Base-by-base conservation (phyloP, 2,797 vertebrate species). In the Amazonetta brasiliensis region DNA sequence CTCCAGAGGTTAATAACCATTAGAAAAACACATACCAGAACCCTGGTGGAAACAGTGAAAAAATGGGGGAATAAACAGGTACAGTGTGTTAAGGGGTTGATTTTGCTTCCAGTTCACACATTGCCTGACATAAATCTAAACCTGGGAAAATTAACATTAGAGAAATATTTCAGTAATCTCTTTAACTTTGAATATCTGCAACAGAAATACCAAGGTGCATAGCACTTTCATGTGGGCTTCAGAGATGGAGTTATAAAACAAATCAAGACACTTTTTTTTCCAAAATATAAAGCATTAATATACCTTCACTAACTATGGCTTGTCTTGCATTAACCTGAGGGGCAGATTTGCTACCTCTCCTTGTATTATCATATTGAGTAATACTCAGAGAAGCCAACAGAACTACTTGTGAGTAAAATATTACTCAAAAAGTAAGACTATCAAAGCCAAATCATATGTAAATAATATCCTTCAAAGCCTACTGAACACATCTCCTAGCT, bases 381-480 rank as follows among this genome's bases (percentile, higher is more conserved):
- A 87, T 81, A 88, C 14, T 73, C 73, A 46, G 1, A 76, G 78
- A 87, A 92, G 46, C 50, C 76, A 89, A 58, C 6, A 48, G 79
- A 87, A 92, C 64, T 87, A 64, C 26, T 78, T 93, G 62, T 48
- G 60, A 89, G 72, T 91, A 89, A 92, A 94, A 82, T 74, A 58
- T n/a, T 59, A 71, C 62, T 79, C 37, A 66, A 28, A 94, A 92
- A 54, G 55, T 55, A 86, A 82, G 71, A 69, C 28, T 84, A 86
- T 84, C 55, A 82, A 91, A 95, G 87, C 41, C 62, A 91, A 94
- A 89, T 89, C 58, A 37, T 90, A 92, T 78, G 85, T 86, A 95
- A 95, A 94, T 91, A 94, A 73, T 43, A 73, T 62, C 67, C 39
- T 96, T 94, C 92, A 84, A 91, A 94, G 92, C 84, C 96, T 88